phyloP scores from a whole-genome alignment of 2,113 vertebrate species.

The Gracilinanus agilis region DNA sequence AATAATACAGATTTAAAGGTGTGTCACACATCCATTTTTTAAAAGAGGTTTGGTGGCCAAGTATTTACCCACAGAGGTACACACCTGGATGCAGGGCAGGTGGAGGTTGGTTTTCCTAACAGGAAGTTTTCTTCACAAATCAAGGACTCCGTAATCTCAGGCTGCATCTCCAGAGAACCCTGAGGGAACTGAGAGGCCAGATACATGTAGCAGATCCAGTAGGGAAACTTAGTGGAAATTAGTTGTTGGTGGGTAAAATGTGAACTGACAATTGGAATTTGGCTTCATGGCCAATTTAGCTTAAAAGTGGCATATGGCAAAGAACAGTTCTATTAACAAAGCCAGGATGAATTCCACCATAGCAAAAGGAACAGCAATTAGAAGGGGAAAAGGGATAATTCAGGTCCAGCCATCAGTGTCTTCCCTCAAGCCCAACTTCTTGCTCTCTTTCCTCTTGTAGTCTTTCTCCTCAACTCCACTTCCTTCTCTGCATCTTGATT shows the following conservation, averaged over 20 bases:
- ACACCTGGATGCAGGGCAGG: neutral
- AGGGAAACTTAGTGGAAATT: neutral
- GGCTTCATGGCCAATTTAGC: neutral
- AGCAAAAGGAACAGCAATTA: neutral
- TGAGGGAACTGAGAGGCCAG: neutral
- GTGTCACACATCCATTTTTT: neutral
- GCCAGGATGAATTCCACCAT: neutral
- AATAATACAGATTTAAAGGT: neutral
- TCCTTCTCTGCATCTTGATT: neutral
- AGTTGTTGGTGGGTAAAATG: neutral
- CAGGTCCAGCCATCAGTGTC: neutral
- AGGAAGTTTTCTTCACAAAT: neutral
- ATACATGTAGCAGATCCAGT: neutral
- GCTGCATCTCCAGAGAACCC: too few species aligned
- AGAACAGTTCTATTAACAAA: neutral
- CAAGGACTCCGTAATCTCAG: neutral
- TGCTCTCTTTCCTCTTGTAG: neutral
- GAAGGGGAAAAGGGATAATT: neutral
- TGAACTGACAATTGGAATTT: neutral
- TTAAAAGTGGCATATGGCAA: neutral
- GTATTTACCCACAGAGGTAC: neutral
- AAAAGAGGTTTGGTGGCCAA: neutral
- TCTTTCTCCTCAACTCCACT: rapidly evolving
- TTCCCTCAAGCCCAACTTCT: neutral
- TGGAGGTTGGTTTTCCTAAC: neutral